These are phyloP conservation scores for Podabrus alpinus DNA, from an alignment of 2,888 invertebrate genomes.

Conservation along the genomic window DNA sequence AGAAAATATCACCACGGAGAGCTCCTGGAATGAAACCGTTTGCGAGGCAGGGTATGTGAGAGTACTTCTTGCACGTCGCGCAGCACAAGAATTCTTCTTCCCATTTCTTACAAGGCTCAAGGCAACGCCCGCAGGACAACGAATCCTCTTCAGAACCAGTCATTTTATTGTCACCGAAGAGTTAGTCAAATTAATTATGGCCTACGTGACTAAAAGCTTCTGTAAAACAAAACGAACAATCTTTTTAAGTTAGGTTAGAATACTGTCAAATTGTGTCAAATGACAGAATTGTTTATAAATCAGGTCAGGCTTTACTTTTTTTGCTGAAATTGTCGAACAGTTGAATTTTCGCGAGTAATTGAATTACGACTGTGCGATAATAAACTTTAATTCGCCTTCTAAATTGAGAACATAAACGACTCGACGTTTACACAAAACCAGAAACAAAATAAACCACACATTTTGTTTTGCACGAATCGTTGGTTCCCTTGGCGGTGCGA, in stretches of 20 bases:
- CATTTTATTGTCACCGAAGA: background rate
- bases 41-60: conserved; percentile 70
- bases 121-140: background rate
- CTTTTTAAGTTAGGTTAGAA: background rate
- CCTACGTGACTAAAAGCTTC: background rate
- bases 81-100: conserved; percentile 66
- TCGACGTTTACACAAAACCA: too few species aligned
- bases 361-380: too few species aligned
- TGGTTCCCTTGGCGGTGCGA: too few species aligned
- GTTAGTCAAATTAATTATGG: background rate
- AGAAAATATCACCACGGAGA: conserved; percentile 76
- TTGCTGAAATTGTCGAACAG: too few species aligned
- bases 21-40: conserved; percentile 72
- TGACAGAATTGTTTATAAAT: background rate
- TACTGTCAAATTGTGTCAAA: background rate
- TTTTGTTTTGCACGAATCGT: too few species aligned
- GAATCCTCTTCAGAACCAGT: background rate
- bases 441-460: too few species aligned
- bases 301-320: background rate
- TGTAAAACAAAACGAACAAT: background rate
- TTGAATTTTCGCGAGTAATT: too few species aligned
- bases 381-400: too few species aligned
- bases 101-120: background rate
- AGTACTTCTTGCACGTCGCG: conserved; percentile 61
- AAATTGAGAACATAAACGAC: too few species aligned